These are phyloP conservation scores for Trachymyrmex septentrionalis DNA, from an alignment of 1,140 invertebrate species.

Conservation along the genomic window DNA sequence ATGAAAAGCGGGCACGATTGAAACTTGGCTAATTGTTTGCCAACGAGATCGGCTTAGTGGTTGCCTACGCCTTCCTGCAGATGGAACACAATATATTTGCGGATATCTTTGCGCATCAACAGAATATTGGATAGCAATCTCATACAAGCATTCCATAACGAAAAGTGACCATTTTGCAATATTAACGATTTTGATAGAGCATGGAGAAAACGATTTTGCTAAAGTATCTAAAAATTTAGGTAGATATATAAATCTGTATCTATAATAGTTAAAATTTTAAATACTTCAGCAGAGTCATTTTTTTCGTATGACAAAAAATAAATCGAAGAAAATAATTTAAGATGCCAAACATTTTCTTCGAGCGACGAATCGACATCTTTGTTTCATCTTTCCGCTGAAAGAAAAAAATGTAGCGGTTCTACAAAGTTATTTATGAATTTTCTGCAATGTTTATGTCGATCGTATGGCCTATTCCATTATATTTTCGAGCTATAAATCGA, in stretches of 20 bases:
- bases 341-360: not conserved
- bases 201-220: too few relatives aligned
- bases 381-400: not conserved
- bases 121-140: not conserved
- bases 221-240: too few relatives aligned
- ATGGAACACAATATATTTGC: not conserved
- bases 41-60: slow-evolving; percentile 67
- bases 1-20: slow-evolving; percentile 78
- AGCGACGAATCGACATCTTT: not conserved
- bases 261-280: too few relatives aligned
- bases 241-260: too few relatives aligned
- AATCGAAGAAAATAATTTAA: not conserved
- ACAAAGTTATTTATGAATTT: not conserved
- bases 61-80: slow-evolving; percentile 50
- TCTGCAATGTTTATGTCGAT: not conserved
- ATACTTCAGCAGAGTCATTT: too few relatives aligned
- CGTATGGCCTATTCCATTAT: not conserved
- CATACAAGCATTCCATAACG: not conserved
- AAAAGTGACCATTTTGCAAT: not conserved
- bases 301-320: too few relatives aligned
- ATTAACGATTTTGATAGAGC: not conserved
- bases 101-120: slow-evolving; percentile 11
- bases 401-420: not conserved
- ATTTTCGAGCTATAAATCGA: slow-evolving; percentile 53
- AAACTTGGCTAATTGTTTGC: slow-evolving; percentile 81